phyloP scores from a whole-genome alignment of 2,888 invertebrate species.

The Microctonus hyperodae region DNA sequence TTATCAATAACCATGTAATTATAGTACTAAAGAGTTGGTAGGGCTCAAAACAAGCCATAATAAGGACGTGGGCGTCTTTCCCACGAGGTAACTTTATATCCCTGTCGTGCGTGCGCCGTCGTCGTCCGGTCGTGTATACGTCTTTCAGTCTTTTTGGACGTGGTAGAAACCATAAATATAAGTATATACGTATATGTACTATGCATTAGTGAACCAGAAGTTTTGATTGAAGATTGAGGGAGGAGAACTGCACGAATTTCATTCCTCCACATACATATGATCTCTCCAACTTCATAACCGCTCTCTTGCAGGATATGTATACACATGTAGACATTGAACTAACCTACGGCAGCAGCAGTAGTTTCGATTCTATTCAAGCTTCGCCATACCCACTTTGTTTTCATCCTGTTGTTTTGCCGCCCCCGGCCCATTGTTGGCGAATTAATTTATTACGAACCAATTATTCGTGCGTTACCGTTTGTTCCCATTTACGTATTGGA shows the following conservation, averaged over 20 bases:
- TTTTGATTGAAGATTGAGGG: constrained; percentile 14
- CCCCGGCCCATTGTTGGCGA: constrained; percentile 47
- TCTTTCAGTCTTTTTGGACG: constrained; percentile 49
- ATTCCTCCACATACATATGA: constrained; percentile 13
- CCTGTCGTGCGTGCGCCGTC: constrained; percentile 51
- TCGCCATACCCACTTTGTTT: constrained; percentile 36
- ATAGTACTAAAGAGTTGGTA: constrained; percentile 63
- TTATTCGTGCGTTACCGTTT: constrained; percentile 50
- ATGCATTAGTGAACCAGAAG: constrained; percentile 17
- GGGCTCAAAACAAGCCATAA: constrained; percentile 63
- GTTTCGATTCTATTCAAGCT: constrained; percentile 48
- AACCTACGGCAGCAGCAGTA: constrained; percentile 15
- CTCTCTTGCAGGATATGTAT: constrained; percentile 24
- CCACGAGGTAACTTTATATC: constrained; percentile 63
- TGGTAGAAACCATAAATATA: background rate
- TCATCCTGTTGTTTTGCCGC: constrained; percentile 46
- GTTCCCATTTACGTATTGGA: background rate
- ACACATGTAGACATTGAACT: constrained; percentile 12
- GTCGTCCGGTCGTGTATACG: constrained; percentile 45
- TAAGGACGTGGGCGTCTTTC: constrained; percentile 62
- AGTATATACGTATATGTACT: background rate
- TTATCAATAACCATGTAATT: constrained; percentile 64
- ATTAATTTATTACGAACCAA: constrained; percentile 61
- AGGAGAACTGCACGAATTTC: constrained; percentile 8
- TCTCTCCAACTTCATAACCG: constrained; percentile 15